These are phyloP conservation scores for Chascanopsetta lugubris DNA, from an alignment of 2,113 vertebrate genomes.

Conservation along the genomic window DNA sequence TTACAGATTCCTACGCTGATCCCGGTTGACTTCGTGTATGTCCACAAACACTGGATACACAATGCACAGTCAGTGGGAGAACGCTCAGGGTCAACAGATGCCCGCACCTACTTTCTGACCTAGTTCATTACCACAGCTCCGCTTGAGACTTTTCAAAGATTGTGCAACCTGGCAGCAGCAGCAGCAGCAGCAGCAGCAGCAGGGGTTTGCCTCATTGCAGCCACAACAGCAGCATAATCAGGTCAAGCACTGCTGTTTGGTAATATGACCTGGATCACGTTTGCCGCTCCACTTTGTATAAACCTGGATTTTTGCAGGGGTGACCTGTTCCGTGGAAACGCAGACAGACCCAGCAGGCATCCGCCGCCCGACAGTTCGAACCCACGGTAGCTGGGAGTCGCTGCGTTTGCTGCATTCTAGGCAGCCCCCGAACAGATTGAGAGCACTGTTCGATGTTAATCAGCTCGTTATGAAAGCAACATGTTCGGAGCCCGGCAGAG, in stretches of 20 bases:
- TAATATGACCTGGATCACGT: neutral
- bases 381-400: neutral
- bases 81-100: neutral
- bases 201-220: neutral
- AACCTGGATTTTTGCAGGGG: no score
- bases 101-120: neutral
- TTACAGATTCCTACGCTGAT: no score
- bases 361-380: no score
- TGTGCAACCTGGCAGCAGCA: neutral
- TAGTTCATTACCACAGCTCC: neutral
- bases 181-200: neutral
- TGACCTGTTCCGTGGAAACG: no score
- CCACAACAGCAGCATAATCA: neutral
- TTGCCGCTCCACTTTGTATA: neutral
- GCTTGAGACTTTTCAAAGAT: neutral
- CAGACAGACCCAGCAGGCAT: no score
- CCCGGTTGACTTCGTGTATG: no score
- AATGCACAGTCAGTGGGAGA: neutral
- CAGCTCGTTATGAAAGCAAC: conserved; percentile 37
- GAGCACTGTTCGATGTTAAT: conserved; percentile 15
- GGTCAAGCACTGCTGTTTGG: neutral
- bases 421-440: neutral
- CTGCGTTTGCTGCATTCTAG: neutral
- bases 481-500: conserved; percentile 34
- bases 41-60: neutral